These are phyloP conservation scores for Larimichthys polyactis DNA, from an alignment of 2,113 vertebrate genomes.

Conservation along the genomic window DNA sequence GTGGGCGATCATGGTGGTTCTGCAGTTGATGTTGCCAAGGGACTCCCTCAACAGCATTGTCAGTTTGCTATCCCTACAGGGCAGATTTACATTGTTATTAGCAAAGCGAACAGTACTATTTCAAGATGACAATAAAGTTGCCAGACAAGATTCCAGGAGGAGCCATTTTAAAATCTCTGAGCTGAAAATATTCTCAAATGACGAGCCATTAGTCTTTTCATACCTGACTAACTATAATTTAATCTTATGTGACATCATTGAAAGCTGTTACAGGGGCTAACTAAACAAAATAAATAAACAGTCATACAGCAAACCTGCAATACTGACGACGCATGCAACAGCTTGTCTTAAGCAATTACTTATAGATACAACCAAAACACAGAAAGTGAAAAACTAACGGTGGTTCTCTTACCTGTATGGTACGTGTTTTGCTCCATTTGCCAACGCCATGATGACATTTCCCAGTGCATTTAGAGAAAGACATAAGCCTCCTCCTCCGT, in stretches of 20 bases:
- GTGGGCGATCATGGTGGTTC: slow-evolving; percentile 97
- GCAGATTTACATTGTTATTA: slow-evolving; percentile 50
- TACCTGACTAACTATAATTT: slow-evolving; percentile 34
- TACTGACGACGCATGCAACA: slow-evolving; percentile 26
- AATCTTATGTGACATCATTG: slow-evolving; percentile 41
- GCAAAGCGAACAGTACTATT: slow-evolving; percentile 26
- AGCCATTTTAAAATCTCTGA: slow-evolving; percentile 25
- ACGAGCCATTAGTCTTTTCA: slow-evolving; percentile 39
- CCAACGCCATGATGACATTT: slow-evolving; percentile 95
- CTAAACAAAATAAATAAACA: slow-evolving; percentile 45
- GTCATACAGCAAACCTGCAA: slow-evolving; percentile 26
- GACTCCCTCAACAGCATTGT: slow-evolving; percentile 96
- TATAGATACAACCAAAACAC: slow-evolving; percentile 24
- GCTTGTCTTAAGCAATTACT: slow-evolving; percentile 56
- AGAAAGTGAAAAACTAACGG: slow-evolving; percentile 1
- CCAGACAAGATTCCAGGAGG: slow-evolving; percentile 2
- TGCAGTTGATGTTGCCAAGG: slow-evolving; percentile 93
- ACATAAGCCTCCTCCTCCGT: slow-evolving; percentile 89
- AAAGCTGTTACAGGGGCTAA: slow-evolving; percentile 42
- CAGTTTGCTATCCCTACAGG: slow-evolving; percentile 94
- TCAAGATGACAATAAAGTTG: slow-evolving; percentile 18
- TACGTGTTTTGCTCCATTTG: slow-evolving; percentile 97
- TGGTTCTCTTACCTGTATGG: slow-evolving; percentile 91
- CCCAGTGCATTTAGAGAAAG: slow-evolving; percentile 94
- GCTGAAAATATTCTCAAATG: slow-evolving; percentile 32